A percentile compares a stretch with the other conserved stretches of the same genome.
Conservation (phyloP, 2,113 vertebrate species). For the Hipposideros armiger region DNA sequence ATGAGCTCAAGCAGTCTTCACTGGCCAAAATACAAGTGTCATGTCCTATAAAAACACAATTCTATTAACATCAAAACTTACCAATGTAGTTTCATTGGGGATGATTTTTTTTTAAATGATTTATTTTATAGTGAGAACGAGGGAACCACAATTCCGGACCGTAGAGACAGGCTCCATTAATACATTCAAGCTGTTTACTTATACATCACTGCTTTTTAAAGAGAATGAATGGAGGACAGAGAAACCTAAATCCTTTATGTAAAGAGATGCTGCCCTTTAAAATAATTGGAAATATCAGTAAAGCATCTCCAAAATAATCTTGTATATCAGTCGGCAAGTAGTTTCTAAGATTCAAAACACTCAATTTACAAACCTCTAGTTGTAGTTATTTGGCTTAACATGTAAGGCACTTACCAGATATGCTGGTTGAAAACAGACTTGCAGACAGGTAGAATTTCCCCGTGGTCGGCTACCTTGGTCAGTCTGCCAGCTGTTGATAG, state of each 20-base stretch:
- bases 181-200: conserved; percentile 17
- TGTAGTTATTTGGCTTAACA: background rate
- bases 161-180: background rate
- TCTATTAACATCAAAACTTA: background rate
- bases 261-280: background rate
- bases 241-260: background rate
- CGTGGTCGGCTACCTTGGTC: background rate
- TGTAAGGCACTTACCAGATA: background rate
- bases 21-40: background rate
- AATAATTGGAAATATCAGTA: background rate
- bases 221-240: background rate
- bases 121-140: background rate
- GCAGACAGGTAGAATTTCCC: background rate
- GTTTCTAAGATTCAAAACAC: background rate
- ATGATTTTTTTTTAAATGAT: conserved; percentile 30
- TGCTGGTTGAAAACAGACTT: background rate
- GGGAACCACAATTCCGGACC: background rate
- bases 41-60: background rate
- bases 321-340: background rate
- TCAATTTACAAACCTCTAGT: background rate
- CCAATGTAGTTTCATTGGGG: background rate
- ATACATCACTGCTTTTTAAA: conserved; percentile 47
- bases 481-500: background rate
- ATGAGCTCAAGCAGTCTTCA: background rate
- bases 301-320: background rate